Evolutionary conservation across 2,113 vertebrate genomes (phyloP).

Genomic region (Sturnus vulgaris): DNA sequence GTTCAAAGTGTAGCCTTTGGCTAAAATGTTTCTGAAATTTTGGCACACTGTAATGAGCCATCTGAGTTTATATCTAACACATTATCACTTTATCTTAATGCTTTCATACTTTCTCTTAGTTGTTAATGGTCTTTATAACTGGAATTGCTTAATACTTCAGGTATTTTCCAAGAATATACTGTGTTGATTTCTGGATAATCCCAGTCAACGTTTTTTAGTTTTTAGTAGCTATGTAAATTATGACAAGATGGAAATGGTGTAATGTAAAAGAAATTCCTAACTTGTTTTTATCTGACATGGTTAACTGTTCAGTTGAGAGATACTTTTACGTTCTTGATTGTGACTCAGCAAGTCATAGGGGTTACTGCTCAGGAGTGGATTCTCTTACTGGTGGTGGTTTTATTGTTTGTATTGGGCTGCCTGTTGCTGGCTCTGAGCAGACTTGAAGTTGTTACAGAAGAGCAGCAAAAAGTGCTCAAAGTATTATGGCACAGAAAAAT

Average conservation of each 20-base stretch:
- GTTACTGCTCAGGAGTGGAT: neutral
- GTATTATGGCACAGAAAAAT: neutral
- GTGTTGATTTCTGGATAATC: neutral
- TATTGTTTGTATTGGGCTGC: neutral
- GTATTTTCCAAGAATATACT: neutral
- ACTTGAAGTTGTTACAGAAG: neutral
- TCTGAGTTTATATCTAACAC: conserved; percentile 11
- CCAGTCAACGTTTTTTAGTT: neutral
- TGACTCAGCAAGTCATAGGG: neutral
- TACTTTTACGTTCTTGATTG: neutral
- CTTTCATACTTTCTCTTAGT: neutral
- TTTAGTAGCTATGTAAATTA: neutral
- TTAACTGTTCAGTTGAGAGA: neutral
- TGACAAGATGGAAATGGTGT: neutral
- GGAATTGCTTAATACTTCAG: neutral
- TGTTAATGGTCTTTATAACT: neutral
- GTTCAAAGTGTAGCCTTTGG: conserved; percentile 32
- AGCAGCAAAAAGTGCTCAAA: neutral
- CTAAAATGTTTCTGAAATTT: conserved; percentile 42
- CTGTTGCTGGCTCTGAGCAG: neutral
- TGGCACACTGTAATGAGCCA: neutral
- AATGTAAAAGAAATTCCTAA: neutral
- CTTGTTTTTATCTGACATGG: neutral
- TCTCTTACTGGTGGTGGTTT: neutral
- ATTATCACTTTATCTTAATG: conserved; percentile 3